A percentile compares a stretch with the other conserved stretches of the same genome.
These are phyloP conservation scores for Drosophila nikananu DNA, from an alignment of 1,140 invertebrate genomes.

Conservation along the genomic window DNA sequence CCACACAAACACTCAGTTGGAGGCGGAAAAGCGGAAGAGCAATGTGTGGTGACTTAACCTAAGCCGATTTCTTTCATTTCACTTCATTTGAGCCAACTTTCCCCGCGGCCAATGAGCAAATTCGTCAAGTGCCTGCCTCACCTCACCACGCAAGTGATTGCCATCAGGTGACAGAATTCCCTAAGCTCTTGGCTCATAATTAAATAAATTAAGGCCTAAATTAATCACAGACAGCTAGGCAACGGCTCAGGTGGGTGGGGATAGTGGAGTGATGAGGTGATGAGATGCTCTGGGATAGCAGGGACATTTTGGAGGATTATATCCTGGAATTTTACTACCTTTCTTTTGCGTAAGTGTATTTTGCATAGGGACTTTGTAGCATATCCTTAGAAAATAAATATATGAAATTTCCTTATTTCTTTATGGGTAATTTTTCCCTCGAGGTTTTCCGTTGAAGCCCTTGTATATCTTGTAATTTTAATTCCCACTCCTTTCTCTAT, in stretches of 20 bases:
- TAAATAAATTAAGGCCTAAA: constrained; percentile 52
- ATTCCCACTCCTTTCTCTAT: too few species aligned
- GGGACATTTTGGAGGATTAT: background rate
- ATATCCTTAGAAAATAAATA: too few species aligned
- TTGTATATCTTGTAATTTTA: too few species aligned
- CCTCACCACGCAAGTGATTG: constrained; percentile 10
- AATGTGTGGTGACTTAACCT: constrained; percentile 49
- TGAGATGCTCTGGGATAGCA: background rate
- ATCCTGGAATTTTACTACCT: background rate
- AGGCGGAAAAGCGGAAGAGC: constrained; percentile 7
- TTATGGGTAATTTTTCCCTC: too few species aligned
- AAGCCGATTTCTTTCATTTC: constrained; percentile 65
- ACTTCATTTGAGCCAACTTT: constrained; percentile 57
- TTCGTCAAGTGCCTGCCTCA: constrained; percentile 5
- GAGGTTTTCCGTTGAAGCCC: too few species aligned
- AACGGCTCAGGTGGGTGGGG: too few species aligned
- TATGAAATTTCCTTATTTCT: too few species aligned
- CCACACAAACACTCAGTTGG: background rate
- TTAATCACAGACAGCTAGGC: constrained; percentile 33
- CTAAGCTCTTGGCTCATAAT: constrained; percentile 29
- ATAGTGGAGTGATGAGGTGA: background rate
- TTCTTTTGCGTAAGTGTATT: too few species aligned
- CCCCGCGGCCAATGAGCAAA: constrained; percentile 33
- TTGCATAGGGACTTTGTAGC: too few species aligned
- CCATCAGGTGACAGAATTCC: constrained; percentile 39